Percentiles rank a stretch among this genome's conserved stretches.
These are phyloP conservation scores for Notiomystis cincta DNA, from an alignment of 2,113 vertebrate species.

Conservation along the genomic window DNA sequence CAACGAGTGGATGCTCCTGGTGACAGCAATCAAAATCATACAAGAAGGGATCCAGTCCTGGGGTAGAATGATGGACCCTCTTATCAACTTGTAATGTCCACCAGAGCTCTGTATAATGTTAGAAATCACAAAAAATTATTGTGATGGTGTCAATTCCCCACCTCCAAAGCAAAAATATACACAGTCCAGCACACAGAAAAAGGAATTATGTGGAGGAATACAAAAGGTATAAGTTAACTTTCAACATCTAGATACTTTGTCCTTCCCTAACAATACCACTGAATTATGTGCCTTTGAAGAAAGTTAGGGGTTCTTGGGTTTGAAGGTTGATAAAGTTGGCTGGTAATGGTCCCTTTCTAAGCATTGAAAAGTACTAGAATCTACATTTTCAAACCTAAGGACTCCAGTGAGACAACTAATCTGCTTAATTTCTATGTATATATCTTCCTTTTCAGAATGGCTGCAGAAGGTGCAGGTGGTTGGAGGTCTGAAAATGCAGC, in stretches of 20 bases:
- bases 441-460: background rate
- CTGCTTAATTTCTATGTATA: background rate
- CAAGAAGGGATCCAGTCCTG: background rate
- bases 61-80: background rate
- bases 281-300: background rate
- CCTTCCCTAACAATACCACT: background rate
- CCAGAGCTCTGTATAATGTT: background rate
- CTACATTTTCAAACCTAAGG: background rate
- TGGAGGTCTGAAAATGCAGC: background rate
- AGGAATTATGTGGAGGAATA: background rate
- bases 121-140: background rate
- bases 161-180: background rate
- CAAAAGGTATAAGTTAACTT: background rate
- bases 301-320: background rate
- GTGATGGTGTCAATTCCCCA: rapidly evolving
- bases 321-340: background rate
- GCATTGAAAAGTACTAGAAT: background rate
- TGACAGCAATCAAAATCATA: background rate
- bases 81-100: background rate
- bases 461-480: background rate
- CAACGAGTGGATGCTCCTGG: rapidly evolving
- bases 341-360: background rate
- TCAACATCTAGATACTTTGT: background rate
- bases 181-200: background rate
- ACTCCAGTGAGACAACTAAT: background rate